A percentile compares a stretch with the other conserved stretches of the same genome.
Evolutionary conservation across 2,888 invertebrate genomes (phyloP).

Genomic region (Sinelater perroti): DNA sequence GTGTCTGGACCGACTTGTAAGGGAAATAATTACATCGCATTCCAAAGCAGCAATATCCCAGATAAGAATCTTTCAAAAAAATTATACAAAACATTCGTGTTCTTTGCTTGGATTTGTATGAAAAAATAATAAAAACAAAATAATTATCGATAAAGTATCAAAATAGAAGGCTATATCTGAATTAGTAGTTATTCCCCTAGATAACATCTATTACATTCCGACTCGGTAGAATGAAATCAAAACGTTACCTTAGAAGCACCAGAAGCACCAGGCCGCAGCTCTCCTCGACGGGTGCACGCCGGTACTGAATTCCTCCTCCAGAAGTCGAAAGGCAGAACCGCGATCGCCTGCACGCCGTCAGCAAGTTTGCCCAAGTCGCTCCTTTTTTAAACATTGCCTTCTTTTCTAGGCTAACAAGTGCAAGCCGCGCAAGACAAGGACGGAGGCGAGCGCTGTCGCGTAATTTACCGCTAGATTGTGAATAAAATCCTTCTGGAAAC

Average conservation of each 20-base stretch:
- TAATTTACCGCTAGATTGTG: not conserved
- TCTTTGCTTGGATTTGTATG: not conserved
- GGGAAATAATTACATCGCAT: not conserved
- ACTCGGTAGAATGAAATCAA: no score
- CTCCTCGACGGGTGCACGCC: not conserved
- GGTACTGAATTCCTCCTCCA: constrained; percentile 5
- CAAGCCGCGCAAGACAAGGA: not conserved
- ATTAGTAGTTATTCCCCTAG: not conserved
- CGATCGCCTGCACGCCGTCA: not conserved
- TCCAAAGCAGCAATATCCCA: no score
- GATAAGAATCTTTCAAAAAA: not conserved
- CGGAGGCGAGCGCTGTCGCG: not conserved
- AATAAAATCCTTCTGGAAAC: not conserved
- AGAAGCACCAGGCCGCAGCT: not conserved
- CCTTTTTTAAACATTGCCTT: constrained; percentile 1
- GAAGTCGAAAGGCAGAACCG: not conserved
- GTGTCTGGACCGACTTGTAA: not conserved
- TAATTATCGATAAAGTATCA: not conserved
- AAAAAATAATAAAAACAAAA: not conserved
- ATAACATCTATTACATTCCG: no score
- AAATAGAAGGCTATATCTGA: not conserved
- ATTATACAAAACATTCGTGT: not conserved
- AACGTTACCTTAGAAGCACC: not conserved
- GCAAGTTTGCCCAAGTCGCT: not conserved
- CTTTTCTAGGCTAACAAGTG: constrained; percentile 4